Evolutionary conservation across 2,113 vertebrate species (phyloP), one percentile per base, ranked within the genome.

Genomic region (Plestiodon gilberti): DNA sequence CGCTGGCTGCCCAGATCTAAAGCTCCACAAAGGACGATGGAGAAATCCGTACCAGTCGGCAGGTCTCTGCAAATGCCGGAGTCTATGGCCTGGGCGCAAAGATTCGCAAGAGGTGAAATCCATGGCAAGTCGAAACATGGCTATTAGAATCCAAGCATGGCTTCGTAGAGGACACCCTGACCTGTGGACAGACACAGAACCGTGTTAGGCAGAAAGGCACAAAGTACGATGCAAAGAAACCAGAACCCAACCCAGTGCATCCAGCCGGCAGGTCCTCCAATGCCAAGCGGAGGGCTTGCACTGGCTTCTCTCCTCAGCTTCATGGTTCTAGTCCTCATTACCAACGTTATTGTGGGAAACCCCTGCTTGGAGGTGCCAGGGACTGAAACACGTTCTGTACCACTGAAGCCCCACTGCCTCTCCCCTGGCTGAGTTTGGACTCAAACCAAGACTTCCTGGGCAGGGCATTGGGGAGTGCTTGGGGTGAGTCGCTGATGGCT

Each of bases 121-220:
- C 92, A 97, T 90, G 84, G 94, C 96, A 64, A 97, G 96, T 94
- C 96, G 97, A 85, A 96, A 95, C 96, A 97, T 96, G 96, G 96
- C 96, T 96, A 97, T 96, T 80, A 97, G 93, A 84, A 97, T 96
- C 97, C 97, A 97, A 91, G 95, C 96, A 91, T 96, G 97, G 96
- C 97, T 96, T 96, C 96, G 96, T 33, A 95, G 90, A 69, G 95
- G 91, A 94, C 93, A 92, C 94, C 92, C 94, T 88, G 96, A 96
- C 96, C 97, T 97, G 96, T 6, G 43, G 91, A 93, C 4, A 94
- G 93, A 96, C 67, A 95, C 87, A 13, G 14, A 89, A 80, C 14
- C 0, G 22, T 0, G 33, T 73, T 81, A 93, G 90, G 87, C 55
- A 83, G 48, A 90, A 30, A 71, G 25, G 20, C 22, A 70, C 38